Evolutionary conservation across 2,113 vertebrate species (phyloP).

Genomic region (Brienomyrus longianalis): DNA sequence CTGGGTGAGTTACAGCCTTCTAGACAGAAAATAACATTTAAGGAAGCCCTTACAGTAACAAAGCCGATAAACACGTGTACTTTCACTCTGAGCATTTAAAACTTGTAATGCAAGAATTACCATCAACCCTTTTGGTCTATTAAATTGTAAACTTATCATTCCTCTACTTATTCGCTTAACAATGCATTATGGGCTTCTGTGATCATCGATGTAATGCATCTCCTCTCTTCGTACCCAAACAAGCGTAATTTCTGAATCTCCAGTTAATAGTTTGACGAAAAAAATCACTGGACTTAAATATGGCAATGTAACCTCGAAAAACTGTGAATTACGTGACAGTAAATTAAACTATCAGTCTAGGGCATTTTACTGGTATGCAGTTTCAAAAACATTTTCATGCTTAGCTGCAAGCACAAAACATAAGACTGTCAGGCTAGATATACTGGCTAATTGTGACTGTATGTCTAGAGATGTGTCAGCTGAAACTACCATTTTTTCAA

Average conservation of each 20-base stretch:
- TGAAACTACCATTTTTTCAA: not conserved
- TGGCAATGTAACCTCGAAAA: not conserved
- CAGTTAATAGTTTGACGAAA: not conserved
- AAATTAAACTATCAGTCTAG: not conserved
- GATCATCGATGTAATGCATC: not conserved
- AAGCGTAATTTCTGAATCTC: not conserved
- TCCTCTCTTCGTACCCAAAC: not conserved
- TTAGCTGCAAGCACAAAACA: not conserved
- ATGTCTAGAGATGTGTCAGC: not conserved
- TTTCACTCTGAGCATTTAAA: not conserved
- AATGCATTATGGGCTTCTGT: not conserved
- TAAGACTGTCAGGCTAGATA: not conserved
- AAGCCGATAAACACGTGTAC: not conserved
- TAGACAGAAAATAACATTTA: not conserved
- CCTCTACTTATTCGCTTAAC: not conserved
- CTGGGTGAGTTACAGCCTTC: not conserved
- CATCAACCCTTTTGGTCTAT: not conserved
- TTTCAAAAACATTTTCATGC: not conserved
- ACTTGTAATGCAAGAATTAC: not conserved
- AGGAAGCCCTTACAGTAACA: not conserved
- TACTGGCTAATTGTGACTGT: not conserved
- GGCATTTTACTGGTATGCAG: not conserved
- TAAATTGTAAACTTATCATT: not conserved
- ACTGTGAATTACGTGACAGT: not conserved
- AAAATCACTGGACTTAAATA: not conserved